Percentiles rank a stretch among this genome's conserved stretches.
Evolutionary conservation across 2,888 invertebrate species (phyloP).

Genomic region (Adineta ricciae): DNA sequence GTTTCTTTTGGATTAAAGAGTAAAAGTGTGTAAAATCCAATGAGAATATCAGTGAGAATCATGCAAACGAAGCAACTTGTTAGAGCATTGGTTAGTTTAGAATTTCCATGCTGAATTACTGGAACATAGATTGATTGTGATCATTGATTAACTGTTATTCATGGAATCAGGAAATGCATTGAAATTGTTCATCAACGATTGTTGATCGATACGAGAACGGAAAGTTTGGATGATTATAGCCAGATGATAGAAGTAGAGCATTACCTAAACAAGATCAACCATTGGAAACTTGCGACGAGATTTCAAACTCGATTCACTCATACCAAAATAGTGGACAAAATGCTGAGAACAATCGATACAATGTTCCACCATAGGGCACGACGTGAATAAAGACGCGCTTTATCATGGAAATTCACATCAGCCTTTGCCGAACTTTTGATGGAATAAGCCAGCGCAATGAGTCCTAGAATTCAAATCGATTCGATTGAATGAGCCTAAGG

Average conservation of each 20-base stretch:
- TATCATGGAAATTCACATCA: constrained; percentile 2
- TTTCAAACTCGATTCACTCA: neutral
- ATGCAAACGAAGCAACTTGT: too few relatives aligned
- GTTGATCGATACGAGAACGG: neutral
- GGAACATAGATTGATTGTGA: too few relatives aligned
- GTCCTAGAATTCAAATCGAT: neutral
- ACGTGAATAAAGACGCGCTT: neutral
- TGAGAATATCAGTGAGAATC: too few relatives aligned
- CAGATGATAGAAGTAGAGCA: neutral
- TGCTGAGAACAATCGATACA: neutral
- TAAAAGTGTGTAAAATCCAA: too few relatives aligned
- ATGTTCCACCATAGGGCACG: neutral
- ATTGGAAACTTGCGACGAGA: neutral
- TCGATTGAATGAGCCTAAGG: neutral
- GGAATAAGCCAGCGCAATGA: constrained; percentile 11
- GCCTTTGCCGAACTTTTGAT: neutral
- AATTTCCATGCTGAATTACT: too few relatives aligned
- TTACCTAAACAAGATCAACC: neutral
- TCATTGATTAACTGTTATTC: neutral
- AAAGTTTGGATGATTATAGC: too few relatives aligned
- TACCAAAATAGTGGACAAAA: neutral
- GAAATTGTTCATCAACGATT: neutral
- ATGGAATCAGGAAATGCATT: neutral
- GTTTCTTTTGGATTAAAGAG: too few relatives aligned
- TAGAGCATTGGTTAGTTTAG: too few relatives aligned